phyloP scores from a whole-genome alignment of 2,113 vertebrate genomes.

The Ammodytes marinus region DNA sequence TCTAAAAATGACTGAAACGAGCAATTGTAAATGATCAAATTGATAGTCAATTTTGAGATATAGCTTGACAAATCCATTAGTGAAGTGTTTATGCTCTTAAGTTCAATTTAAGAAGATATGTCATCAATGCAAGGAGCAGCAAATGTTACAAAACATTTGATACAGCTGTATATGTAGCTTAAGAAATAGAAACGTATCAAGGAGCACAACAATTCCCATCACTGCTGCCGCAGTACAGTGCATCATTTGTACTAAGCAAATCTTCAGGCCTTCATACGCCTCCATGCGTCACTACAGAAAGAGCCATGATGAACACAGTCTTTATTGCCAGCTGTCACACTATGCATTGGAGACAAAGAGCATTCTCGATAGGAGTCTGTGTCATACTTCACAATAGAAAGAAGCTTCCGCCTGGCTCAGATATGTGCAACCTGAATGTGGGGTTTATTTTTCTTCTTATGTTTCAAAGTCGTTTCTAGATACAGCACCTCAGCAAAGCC shows the following conservation, averaged over 20 bases:
- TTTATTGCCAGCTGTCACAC: conserved; percentile 57
- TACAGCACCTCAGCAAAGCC: conserved; percentile 26
- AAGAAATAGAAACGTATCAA: neutral
- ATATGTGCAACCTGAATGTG: conserved; percentile 25
- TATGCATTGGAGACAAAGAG: conserved; percentile 45
- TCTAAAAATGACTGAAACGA: neutral
- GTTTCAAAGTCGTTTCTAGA: conserved; percentile 10
- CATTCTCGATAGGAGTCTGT: conserved; percentile 38
- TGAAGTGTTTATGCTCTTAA: neutral
- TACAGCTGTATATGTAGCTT: neutral
- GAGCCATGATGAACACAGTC: conserved; percentile 39
- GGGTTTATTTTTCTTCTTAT: neutral
- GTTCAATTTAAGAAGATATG: neutral
- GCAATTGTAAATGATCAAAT: neutral
- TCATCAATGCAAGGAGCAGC: neutral
- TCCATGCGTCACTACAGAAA: conserved; percentile 37
- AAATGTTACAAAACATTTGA: neutral
- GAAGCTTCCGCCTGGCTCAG: conserved; percentile 5
- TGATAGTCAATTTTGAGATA: neutral
- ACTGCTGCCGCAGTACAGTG: conserved; percentile 14
- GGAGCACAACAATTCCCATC: neutral
- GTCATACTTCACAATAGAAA: conserved; percentile 42
- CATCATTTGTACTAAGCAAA: conserved; percentile 34
- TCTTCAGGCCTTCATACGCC: conserved; percentile 32
- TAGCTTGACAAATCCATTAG: no score